phyloP scores from a whole-genome alignment of 2,797 vertebrate species.

The Rhabdophis nuchalis region DNA sequence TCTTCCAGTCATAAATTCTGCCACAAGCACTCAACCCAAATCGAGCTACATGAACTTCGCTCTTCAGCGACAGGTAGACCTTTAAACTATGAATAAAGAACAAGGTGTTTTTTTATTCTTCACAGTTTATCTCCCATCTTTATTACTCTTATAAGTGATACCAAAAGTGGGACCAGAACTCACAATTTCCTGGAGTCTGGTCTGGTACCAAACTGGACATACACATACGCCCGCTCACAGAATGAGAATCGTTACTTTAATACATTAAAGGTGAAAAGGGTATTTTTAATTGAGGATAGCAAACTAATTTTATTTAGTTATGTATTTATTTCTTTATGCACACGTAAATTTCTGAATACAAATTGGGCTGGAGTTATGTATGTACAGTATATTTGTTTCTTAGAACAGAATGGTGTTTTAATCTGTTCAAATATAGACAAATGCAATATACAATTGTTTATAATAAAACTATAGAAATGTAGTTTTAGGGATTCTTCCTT shows the following conservation, averaged over 20 bases:
- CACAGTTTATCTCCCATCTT: not conserved
- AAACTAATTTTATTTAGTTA: not conserved
- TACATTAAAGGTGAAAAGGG: not conserved
- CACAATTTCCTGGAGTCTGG: not conserved
- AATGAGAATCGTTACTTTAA: not conserved
- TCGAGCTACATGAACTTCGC: conserved; percentile 73
- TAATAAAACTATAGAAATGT: not conserved
- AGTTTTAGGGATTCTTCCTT: not conserved
- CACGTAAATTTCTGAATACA: not conserved
- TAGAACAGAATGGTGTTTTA: not conserved
- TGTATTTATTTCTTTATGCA: not conserved
- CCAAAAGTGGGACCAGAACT: not conserved
- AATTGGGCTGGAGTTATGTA: not conserved
- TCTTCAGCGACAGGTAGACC: conserved; percentile 72
- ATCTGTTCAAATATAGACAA: not conserved
- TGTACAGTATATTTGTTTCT: not conserved
- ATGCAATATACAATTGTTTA: not conserved
- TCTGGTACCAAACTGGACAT: too few species aligned
- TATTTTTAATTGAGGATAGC: not conserved
- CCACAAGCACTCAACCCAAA: conserved; percentile 55
- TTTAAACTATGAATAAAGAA: conserved; percentile 13
- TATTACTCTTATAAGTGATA: not conserved
- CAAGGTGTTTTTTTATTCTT: not conserved
- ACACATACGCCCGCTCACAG: too few species aligned
- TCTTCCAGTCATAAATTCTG: conserved; percentile 55